phyloP scores from a whole-genome alignment of 1,140 invertebrate genomes.

The Arion vulgaris region DNA sequence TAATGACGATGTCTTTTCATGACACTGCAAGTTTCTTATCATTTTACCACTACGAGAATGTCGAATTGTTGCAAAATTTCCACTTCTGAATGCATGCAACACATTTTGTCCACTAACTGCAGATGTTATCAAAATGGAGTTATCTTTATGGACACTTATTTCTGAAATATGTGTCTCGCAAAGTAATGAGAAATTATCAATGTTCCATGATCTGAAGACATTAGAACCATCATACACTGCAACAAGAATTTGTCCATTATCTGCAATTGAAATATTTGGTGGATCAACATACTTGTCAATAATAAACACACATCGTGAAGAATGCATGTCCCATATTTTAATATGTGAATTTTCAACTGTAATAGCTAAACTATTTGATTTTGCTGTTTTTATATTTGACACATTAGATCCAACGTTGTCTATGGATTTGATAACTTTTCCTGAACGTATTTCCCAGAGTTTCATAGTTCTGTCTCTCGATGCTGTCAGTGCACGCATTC shows the following conservation, averaged over 20 bases:
- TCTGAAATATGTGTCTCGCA: slow-evolving; percentile 56
- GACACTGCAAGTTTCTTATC: slow-evolving; percentile 60
- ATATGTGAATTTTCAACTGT: slow-evolving; percentile 63
- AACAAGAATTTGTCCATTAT: slow-evolving; percentile 61
- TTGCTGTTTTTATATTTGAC: slow-evolving; percentile 53
- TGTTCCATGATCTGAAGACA: slow-evolving; percentile 63
- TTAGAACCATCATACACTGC: slow-evolving; percentile 67
- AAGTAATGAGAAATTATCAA: slow-evolving; percentile 51
- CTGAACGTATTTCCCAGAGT: slow-evolving; percentile 67
- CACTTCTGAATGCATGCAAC: slow-evolving; percentile 62
- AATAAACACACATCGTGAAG: slow-evolving; percentile 50
- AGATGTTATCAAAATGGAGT: slow-evolving; percentile 57
- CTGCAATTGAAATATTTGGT: slow-evolving; percentile 58
- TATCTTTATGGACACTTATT: slow-evolving; percentile 60
- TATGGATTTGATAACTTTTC: slow-evolving; percentile 65
- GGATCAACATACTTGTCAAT: slow-evolving; percentile 64
- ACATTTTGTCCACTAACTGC: slow-evolving; percentile 57
- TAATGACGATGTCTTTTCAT: slow-evolving; percentile 61
- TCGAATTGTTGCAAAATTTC: slow-evolving; percentile 58
- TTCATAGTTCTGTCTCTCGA: slow-evolving; percentile 68
- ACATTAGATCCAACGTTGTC: slow-evolving; percentile 62
- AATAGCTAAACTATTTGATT: slow-evolving; percentile 55
- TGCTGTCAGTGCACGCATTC: slow-evolving; percentile 62
- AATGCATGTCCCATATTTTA: slow-evolving; percentile 61
- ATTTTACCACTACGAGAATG: slow-evolving; percentile 62